Percentiles rank a stretch among this genome's conserved stretches.
phyloP scores from a whole-genome alignment of 1,140 invertebrate species.

The Pemphigus obesinymphae region DNA sequence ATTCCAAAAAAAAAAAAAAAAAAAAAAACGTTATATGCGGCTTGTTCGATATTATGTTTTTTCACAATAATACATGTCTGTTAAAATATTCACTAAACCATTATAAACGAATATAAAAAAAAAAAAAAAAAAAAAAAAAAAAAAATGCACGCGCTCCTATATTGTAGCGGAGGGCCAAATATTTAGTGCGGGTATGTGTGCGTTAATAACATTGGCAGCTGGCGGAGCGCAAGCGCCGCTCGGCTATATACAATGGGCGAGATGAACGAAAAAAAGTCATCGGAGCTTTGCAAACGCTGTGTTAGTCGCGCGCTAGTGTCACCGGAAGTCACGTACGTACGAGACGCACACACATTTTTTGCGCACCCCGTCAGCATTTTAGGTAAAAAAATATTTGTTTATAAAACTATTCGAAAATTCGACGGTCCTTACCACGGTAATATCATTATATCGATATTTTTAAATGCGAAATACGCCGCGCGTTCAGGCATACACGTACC shows the following conservation, averaged over 20 bases:
- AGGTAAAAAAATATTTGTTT: too few relatives aligned
- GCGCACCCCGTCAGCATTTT: not conserved
- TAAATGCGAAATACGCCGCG: too few relatives aligned
- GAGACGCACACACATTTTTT: not conserved
- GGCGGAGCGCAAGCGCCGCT: not conserved
- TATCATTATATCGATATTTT: too few relatives aligned
- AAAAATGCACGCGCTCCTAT: not conserved
- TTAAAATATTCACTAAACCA: too few relatives aligned
- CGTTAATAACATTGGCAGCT: not conserved
- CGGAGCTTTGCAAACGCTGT: constrained; percentile 21
- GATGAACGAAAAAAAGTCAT: constrained; percentile 18
- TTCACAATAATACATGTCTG: too few relatives aligned
- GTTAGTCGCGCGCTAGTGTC: constrained; percentile 4
- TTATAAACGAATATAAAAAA: too few relatives aligned
- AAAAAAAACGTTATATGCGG: too few relatives aligned
- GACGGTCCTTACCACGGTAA: too few relatives aligned
- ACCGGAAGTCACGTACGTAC: not conserved
- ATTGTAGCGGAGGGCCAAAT: not conserved
- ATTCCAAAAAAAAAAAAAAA: too few relatives aligned
- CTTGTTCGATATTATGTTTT: too few relatives aligned
- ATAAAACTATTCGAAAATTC: too few relatives aligned
- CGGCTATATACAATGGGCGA: not conserved
- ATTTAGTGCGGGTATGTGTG: not conserved
- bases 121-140: not conserved
- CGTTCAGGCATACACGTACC: too few relatives aligned